Evolutionary conservation across 2,113 vertebrate genomes (phyloP).

Genomic region (Nicator chloris): DNA sequence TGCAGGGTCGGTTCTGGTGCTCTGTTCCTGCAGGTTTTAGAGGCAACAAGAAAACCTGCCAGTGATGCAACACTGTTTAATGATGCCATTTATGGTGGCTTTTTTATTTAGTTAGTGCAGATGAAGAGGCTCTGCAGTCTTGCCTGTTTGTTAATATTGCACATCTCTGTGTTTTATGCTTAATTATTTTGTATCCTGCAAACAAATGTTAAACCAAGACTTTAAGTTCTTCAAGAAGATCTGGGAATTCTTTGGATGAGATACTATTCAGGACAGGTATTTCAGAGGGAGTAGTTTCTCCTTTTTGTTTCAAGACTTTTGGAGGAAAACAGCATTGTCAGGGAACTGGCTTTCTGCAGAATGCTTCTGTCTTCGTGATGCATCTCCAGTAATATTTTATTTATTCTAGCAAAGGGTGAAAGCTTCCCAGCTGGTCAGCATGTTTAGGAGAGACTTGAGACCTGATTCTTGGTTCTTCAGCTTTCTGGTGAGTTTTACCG

Average conservation of each 20-base stretch:
- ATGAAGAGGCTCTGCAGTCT: background rate
- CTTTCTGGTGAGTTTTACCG: constrained; percentile 46
- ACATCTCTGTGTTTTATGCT: background rate
- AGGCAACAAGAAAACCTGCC: background rate
- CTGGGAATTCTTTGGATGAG: background rate
- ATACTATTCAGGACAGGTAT: background rate
- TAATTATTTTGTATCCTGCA: background rate
- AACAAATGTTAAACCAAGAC: background rate
- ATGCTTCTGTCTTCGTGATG: background rate
- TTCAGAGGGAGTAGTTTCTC: background rate
- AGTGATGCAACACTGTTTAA: background rate
- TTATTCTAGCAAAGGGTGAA: background rate
- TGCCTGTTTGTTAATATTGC: background rate
- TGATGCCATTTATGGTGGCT: background rate
- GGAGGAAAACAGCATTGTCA: background rate
- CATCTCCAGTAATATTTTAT: background rate
- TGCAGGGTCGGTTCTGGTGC: background rate
- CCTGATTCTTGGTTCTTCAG: constrained; percentile 13
- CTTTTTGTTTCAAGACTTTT: background rate
- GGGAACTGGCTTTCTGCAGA: background rate
- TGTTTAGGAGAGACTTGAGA: background rate
- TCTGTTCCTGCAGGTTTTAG: background rate
- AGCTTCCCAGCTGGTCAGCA: background rate
- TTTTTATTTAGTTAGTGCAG: background rate
- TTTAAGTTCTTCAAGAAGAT: background rate